phyloP scores from a whole-genome alignment of 2,888 invertebrate genomes.

The Diarsia mendica region DNA sequence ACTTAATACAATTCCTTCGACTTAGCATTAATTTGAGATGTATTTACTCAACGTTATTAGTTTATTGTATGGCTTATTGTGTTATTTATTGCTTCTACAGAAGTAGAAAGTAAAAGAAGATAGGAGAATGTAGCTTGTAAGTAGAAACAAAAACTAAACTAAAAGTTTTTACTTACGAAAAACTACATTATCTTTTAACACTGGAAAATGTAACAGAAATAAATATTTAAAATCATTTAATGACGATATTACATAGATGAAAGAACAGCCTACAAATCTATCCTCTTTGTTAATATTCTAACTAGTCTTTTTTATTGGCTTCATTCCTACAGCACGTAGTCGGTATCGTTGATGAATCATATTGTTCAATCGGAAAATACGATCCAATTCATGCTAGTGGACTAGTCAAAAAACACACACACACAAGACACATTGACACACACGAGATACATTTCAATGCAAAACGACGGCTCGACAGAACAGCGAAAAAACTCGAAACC shows the following conservation, averaged over 20 bases:
- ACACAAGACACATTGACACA: too few relatives aligned
- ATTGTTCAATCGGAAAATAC: conserved; percentile 25
- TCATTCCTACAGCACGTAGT: background rate
- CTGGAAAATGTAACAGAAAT: background rate
- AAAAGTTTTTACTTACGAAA: too few relatives aligned
- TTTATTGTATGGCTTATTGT: background rate
- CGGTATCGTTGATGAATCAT: conserved; percentile 8
- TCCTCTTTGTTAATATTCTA: background rate
- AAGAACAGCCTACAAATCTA: background rate
- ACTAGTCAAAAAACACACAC: conserved; percentile 42
- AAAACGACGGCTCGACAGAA: conserved; percentile 36
- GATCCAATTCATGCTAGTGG: conserved; percentile 18
- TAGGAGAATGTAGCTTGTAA: background rate
- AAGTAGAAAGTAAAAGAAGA: background rate
- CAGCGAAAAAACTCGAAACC: conserved; percentile 33
- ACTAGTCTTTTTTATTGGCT: background rate
- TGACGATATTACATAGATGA: too few relatives aligned
- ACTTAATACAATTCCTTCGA: conserved; percentile 10
- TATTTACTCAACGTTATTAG: background rate
- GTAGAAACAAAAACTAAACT: too few relatives aligned
- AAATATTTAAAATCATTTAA: background rate
- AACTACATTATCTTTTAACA: too few relatives aligned
- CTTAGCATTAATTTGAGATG: background rate
- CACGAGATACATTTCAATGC: conserved; percentile 33
- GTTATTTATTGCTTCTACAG: background rate